Conservation (phyloP, 2,797 vertebrate genomes). For the Urophycis tenuis region DNA sequence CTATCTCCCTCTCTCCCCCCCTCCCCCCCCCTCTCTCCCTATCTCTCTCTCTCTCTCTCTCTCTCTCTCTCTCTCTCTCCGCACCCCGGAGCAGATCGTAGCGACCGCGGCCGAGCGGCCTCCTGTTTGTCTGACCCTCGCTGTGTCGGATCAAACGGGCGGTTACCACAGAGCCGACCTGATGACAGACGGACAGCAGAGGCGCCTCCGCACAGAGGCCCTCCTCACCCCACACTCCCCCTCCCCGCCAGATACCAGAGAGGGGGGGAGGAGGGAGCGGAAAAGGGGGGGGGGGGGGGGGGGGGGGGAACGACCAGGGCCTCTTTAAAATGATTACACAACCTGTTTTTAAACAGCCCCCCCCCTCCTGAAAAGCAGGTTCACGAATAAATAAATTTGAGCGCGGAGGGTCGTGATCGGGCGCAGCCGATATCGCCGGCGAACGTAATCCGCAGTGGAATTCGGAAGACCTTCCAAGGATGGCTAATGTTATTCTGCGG, state of each 20-base stretch:
- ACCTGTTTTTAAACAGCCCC: background rate
- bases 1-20: background rate
- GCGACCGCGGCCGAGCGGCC: conserved; percentile 15
- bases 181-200: conserved; percentile 65
- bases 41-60: background rate
- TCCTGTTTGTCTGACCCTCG: conserved; percentile 46
- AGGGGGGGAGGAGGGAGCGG: conserved; percentile 10
- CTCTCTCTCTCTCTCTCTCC: background rate
- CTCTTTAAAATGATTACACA: background rate
- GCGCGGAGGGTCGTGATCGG: conserved; percentile 2
- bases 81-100: background rate
- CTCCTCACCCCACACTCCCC: conserved; percentile 38
- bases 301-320: conserved; percentile 16
- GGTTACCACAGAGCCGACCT: conserved; percentile 44
- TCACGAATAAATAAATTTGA: conserved; percentile 13
- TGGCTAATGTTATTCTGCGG: conserved; percentile 43
- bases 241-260: conserved; percentile 34
- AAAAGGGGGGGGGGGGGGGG: conserved; percentile 6
- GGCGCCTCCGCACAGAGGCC: conserved; percentile 35
- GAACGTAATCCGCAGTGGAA: conserved; percentile 13
- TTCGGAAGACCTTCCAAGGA: conserved; percentile 38
- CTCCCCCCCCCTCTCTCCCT: background rate
- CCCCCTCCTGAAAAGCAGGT: conserved; percentile 15
- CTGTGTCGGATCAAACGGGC: conserved; percentile 42
- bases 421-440: conserved; percentile 28